Evolutionary conservation across 2,888 invertebrate species (phyloP).

Genomic region (Anaspis maculata): DNA sequence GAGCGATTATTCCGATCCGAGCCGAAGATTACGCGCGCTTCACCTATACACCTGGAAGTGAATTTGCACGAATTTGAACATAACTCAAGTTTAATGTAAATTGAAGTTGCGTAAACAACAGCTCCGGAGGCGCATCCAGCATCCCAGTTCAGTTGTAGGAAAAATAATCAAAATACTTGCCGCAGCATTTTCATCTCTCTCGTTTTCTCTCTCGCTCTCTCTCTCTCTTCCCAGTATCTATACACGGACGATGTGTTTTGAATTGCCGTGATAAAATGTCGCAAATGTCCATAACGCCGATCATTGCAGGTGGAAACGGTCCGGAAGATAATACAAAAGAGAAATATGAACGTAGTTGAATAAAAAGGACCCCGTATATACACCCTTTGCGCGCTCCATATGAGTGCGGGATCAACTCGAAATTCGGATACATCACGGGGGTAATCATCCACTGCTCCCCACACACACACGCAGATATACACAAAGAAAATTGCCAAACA

Average conservation of each 20-base stretch:
- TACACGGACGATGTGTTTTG: slow-evolving; percentile 42
- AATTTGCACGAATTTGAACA: too few relatives aligned
- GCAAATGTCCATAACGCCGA: slow-evolving; percentile 38
- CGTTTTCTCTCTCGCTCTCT: too few relatives aligned
- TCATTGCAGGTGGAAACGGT: slow-evolving; percentile 44
- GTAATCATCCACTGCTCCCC: slow-evolving; percentile 17
- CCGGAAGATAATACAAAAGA: slow-evolving; percentile 42
- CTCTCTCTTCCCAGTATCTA: slow-evolving; percentile 38
- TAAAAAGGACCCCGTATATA: slow-evolving; percentile 29
- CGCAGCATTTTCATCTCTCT: too few relatives aligned
- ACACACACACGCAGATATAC: background rate
- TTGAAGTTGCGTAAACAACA: too few relatives aligned
- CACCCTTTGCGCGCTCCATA: too few relatives aligned
- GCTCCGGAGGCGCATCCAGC: too few relatives aligned
- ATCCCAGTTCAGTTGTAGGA: too few relatives aligned
- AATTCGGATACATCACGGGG: slow-evolving; percentile 23
- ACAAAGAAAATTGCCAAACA: slow-evolving; percentile 8
- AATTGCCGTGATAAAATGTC: slow-evolving; percentile 42
- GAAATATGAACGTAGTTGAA: slow-evolving; percentile 34
- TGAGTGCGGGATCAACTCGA: slow-evolving; percentile 26
- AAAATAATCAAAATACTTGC: slow-evolving; percentile 20
- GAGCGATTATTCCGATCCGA: too few relatives aligned
- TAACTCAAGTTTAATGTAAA: too few relatives aligned
- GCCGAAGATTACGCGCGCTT: too few relatives aligned
- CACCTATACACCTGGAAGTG: too few relatives aligned